Percentiles rank a stretch among this genome's conserved stretches.
These are phyloP conservation scores for Geotrupes spiniger DNA, from an alignment of 2,888 invertebrate genomes.

Conservation along the genomic window DNA sequence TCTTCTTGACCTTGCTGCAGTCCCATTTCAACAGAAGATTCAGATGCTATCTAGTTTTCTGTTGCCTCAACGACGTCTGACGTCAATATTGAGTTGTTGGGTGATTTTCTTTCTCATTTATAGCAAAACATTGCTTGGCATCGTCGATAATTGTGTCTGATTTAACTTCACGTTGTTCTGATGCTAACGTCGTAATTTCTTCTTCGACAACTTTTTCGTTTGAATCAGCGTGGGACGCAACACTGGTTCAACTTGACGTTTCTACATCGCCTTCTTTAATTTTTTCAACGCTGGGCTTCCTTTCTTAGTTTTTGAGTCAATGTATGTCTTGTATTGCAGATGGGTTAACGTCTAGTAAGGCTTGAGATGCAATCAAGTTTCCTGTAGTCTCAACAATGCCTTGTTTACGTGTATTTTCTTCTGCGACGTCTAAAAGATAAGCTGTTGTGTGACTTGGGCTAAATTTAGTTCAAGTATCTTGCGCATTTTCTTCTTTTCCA, in stretches of 20 bases:
- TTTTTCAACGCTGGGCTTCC: background rate
- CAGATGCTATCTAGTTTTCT: background rate
- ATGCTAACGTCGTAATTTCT: background rate
- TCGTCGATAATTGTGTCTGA: background rate
- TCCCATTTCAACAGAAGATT: background rate
- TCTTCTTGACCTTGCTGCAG: background rate
- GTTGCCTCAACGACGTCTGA: background rate
- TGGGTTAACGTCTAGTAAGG: background rate
- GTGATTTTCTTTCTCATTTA: background rate
- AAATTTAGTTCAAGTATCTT: too few relatives aligned
- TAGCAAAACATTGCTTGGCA: background rate
- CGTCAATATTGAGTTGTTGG: background rate
- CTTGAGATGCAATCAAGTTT: background rate
- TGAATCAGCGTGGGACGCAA: background rate
- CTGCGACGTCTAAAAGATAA: background rate
- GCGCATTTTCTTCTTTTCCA: too few relatives aligned
- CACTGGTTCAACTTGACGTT: background rate
- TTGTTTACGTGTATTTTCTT: background rate
- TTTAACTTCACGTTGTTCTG: background rate
- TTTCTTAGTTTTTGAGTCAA: background rate
- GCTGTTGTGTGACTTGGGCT: too few relatives aligned
- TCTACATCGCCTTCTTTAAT: background rate
- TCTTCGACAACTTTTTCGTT: constrained; percentile 4
- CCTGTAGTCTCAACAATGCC: constrained; percentile 1
- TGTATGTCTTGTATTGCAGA: background rate